Conservation (phyloP, 2,888 invertebrate species). For the Pachliopta kotzebuea region DNA sequence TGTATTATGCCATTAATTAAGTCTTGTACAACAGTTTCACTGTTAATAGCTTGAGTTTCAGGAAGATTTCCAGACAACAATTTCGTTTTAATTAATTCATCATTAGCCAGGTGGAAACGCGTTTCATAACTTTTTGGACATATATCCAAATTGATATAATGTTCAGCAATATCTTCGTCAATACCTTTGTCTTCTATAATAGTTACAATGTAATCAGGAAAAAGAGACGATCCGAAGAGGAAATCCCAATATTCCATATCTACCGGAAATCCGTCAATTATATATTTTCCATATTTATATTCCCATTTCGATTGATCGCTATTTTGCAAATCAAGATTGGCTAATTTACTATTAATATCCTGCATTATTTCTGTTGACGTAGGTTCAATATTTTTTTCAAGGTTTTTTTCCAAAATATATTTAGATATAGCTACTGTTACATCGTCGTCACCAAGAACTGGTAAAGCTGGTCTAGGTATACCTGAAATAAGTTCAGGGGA, state of each 20-base stretch:
- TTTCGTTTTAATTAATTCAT: slow-evolving; percentile 57
- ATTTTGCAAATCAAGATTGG: slow-evolving; percentile 53
- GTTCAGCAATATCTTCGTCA: slow-evolving; percentile 49
- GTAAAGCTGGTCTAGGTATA: slow-evolving; percentile 50
- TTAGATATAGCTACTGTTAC: slow-evolving; percentile 59
- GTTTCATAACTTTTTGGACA: slow-evolving; percentile 50
- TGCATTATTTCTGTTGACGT: slow-evolving; percentile 64
- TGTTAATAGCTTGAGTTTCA: slow-evolving; percentile 35
- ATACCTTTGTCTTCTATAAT: slow-evolving; percentile 76
- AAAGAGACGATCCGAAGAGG: slow-evolving; percentile 60
- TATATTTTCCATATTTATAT: slow-evolving; percentile 74
- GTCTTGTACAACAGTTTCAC: slow-evolving; percentile 46
- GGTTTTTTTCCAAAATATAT: slow-evolving; percentile 59
- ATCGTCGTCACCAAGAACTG: slow-evolving; percentile 69
- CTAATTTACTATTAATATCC: slow-evolving; percentile 58
- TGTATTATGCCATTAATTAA: slow-evolving; percentile 38
- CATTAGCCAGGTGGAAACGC: slow-evolving; percentile 49
- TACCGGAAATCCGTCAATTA: slow-evolving; percentile 81
- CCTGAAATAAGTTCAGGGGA: slow-evolving; percentile 52
- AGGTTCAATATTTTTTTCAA: slow-evolving; percentile 65
- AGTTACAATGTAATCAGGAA: slow-evolving; percentile 79
- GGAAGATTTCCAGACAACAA: slow-evolving; percentile 37
- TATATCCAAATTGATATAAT: slow-evolving; percentile 56
- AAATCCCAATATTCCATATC: slow-evolving; percentile 71
- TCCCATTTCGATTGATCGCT: slow-evolving; percentile 45